Percentiles rank a stretch among this genome's conserved stretches.
These are phyloP conservation scores for Clavelina lepadiformis DNA, from an alignment of 23 tunicate genomes.

Conservation along the genomic window DNA sequence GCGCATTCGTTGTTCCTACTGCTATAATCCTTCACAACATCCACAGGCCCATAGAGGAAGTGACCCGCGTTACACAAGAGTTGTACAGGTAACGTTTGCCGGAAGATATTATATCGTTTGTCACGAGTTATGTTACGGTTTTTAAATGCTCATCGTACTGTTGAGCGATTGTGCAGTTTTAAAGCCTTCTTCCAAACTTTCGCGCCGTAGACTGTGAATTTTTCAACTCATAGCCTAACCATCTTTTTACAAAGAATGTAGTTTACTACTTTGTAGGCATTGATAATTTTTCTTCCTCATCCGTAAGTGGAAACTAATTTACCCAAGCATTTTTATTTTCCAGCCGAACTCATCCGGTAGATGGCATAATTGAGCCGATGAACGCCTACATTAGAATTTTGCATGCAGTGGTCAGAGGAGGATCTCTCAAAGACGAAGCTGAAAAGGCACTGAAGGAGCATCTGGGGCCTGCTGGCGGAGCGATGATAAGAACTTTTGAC, in stretches of 20 bases:
- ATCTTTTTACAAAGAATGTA: too few relatives aligned
- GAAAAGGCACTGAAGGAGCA: conserved; percentile 34
- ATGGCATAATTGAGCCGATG: conserved; percentile 27
- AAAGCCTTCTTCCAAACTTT: too few relatives aligned
- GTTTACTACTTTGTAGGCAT: too few relatives aligned
- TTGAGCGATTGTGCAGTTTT: too few relatives aligned
- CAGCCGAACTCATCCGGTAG: conserved; percentile 56
- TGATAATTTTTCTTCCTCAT: too few relatives aligned
- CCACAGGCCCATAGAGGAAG: conserved; percentile 42
- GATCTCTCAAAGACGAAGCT: conserved; percentile 43
- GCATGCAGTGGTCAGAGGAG: conserved; percentile 58
- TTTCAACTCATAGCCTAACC: too few relatives aligned
- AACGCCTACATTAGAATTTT: conserved; percentile 28
- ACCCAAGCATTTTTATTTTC: too few relatives aligned
- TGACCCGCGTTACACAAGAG: conserved; percentile 14
- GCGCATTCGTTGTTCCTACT: conserved; percentile 41
- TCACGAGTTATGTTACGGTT: too few relatives aligned
- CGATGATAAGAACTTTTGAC: conserved; percentile 19
- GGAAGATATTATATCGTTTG: too few relatives aligned
- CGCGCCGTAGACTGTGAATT: too few relatives aligned
- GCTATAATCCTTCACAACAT: conserved; percentile 40
- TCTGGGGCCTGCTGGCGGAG: conserved; percentile 33
- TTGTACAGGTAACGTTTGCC: conserved; percentile 47
- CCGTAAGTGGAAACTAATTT: too few relatives aligned
- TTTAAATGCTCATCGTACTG: too few relatives aligned